Evolutionary conservation across 2,888 invertebrate genomes (phyloP), one percentile per base, ranked within the genome.

Genomic region (Empis stercorea): DNA sequence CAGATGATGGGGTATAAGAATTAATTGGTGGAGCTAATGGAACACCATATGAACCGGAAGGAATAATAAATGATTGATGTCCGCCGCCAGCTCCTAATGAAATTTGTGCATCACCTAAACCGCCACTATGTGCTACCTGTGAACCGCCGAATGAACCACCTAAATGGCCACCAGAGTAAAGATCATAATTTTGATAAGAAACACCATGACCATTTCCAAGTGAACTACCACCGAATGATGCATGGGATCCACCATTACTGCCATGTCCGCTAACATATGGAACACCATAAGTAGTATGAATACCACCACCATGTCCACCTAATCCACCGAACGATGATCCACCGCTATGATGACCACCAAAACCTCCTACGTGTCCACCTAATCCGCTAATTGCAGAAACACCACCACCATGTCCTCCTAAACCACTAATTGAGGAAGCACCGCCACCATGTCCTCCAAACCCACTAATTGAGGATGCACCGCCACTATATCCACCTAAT

Each of bases 41-140:
- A 1, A 51, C 38, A 17, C 56, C 55, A 47, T 56, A 55, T 1
- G 55, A 54, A 36, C 51, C 52, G 7, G 56, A 54, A 39, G 56
- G 56, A 40, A 53, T 50, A 23, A 38, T 37, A 27, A 49, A 48
- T 10, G 46, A 44, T 9, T 50, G 51, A 15, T 48, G 20, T 34
- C 45, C 50, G 23, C 49, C 49, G 14, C 51, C 52, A 6, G 50
- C 45, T 23, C 48, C 49, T 4, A 52, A 20, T 11, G 43, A 39
- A 17, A 23, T 20, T n/a, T 17, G 15, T 23, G 40, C 34, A 9
- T 46, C 41, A 6, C 44, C 47, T 15, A 46, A 46, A 14, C 42
- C 14, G 14, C 44, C 23, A 27, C 23, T 27, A 27, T 27, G 23
- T 20, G 20, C 3, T 20, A 20, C 4, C 3, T 20, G 20, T 3